Evolutionary conservation across 2,888 invertebrate genomes (phyloP), one percentile per base, ranked within the genome.

Genomic region (Junonia oenone): DNA sequence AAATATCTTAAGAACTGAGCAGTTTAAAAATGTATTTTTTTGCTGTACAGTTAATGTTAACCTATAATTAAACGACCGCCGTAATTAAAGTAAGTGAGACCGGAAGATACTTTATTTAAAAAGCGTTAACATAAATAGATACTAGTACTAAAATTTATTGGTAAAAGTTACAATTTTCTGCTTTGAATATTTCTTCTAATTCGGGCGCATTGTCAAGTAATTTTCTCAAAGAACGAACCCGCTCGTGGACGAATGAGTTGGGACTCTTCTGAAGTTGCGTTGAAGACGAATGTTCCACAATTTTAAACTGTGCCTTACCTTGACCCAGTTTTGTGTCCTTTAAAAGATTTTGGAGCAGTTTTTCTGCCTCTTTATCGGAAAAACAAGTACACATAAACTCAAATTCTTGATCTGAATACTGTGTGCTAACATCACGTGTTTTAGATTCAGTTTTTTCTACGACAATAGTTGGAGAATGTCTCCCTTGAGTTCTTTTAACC

Each of bases 331-430:
- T 59, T 2, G 62, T 53, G 14, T 63, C 63, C 19, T 54, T 61
- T 2, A 55, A 17, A 9, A 76, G 15, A 9, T 66, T 60, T 29
- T 62, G 56, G 15, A 71, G 65, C 1, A 81, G 35, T 52, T 68
- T 70, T 17, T 70, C 63, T 2, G 77, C 38, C 58, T 78, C 79
- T 13, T 72, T 73, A n/a, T 77, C 78, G 1, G 79, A 78, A 50
- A 80, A 81, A 57, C 85, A 87, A 15, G 68, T 75, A 62, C 85
- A 89, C 22, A 85, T 55, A 9, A 58, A 63, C 17, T 85, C 80
- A 55, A 73, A 80, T 54, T 80, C 70, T 43, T 72, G 68, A 33
- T 87, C 81, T 5, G 73, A 72, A 55, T 72, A 81, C 51, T 87
- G 85, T 0, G 76, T 81, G 14, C 64, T 49, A 0, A 72, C 61